These are phyloP conservation scores for Wasmannia auropunctata DNA, from an alignment of 1,140 invertebrate species.

Conservation along the genomic window DNA sequence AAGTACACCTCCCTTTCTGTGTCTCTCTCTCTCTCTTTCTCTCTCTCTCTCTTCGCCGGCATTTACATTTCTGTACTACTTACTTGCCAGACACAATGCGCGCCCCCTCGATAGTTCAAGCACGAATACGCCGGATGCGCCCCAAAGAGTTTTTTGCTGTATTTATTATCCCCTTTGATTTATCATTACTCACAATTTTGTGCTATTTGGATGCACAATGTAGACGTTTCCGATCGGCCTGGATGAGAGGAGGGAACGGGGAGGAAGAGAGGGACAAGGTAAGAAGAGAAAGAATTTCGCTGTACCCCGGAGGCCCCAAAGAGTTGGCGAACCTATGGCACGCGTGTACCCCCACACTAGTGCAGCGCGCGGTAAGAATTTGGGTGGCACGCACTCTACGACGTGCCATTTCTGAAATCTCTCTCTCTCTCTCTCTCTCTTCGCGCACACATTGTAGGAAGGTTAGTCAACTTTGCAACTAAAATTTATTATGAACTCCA, in stretches of 20 bases:
- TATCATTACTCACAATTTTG: constrained; percentile 31
- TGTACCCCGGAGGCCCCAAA: neutral
- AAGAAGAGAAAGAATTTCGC: neutral
- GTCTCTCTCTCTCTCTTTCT: neutral
- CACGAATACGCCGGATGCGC: constrained; percentile 31
- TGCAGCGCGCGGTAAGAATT: neutral
- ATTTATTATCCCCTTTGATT: constrained; percentile 53
- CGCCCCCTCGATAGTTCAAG: constrained; percentile 38
- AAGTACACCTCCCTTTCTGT: neutral
- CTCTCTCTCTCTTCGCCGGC: neutral
- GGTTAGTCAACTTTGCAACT: constrained; percentile 40
- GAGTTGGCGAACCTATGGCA: constrained; percentile 16
- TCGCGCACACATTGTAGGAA: neutral
- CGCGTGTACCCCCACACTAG: neutral
- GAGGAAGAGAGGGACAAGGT: no score
- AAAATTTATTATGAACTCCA: constrained; percentile 56
- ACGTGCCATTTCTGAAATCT: constrained; percentile 29
- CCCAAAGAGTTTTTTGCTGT: constrained; percentile 22
- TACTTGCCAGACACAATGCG: constrained; percentile 52
- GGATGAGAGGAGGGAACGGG: neutral
- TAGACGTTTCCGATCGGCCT: neutral
- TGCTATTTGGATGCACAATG: constrained; percentile 39
- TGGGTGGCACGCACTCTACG: constrained; percentile 18
- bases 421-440: constrained; percentile 16
- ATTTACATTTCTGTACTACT: constrained; percentile 59